Base-by-base conservation (phyloP, 1,140 invertebrate species). In the Nasonia vitripennis region DNA sequence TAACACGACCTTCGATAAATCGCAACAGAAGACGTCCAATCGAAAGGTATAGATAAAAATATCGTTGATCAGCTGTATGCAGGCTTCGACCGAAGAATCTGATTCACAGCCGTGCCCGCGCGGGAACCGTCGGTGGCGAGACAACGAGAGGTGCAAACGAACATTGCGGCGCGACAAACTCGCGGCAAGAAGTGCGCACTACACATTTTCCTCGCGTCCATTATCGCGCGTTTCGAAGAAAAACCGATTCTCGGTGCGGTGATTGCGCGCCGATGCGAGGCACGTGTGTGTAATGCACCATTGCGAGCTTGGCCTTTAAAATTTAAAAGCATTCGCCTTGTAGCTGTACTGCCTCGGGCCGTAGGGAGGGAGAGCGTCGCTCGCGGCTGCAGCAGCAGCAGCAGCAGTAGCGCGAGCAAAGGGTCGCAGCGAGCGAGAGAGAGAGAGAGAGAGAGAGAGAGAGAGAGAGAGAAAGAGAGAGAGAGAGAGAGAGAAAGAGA, bases 241-340 rank as follows among this genome's bases (percentile, higher is more conserved):
- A 67, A 67, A 67, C 34, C 34, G 3, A 37, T 37, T 67, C 62
- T 67, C 62, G 14, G n/a, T 17, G n/a, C 1, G 62, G 4, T n/a
- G 20, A 67, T 67, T n/a, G 62, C 5, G 17, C 14, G 62, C 62
- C 41, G 41, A 45, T 45, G 41, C 41, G 1, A 45, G 41, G 41
- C 41, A 45, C 41, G 41, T 6, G 41, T 45, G 9, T 45, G 9
- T 45, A 45, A 45, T 10, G 9, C 7, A 45, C 6, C 41, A 1
- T 20, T 11, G 23, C 10, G 68, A 12, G 23, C 23, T 70, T 70
- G 27, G 23, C 68, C 68, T 71, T 71, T 71, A 71, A 71, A 71
- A n/a, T 71, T 71, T 31, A 27, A 71, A 71, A 71, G 68, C 68
- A 11, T 27, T 71, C 68, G 27, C 68, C 23, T 71, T 31, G 68